Evolutionary conservation across 2,888 invertebrate species (phyloP).

Genomic region (Heliconius cydno): DNA sequence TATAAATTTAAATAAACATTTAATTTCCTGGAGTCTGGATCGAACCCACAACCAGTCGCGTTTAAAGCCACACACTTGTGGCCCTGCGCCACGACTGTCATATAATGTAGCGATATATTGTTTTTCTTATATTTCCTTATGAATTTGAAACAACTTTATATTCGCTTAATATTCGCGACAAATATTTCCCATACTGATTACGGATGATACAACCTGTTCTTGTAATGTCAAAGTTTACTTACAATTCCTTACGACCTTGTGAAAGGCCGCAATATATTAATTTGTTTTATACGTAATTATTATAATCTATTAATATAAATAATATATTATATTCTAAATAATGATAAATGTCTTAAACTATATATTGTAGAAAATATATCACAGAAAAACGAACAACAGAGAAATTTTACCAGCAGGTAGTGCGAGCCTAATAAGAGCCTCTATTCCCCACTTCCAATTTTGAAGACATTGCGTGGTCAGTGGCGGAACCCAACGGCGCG

Average conservation of each 20-base stretch:
- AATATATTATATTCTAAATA: no score
- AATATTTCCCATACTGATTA: conserved; percentile 30
- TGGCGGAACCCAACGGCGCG: no score
- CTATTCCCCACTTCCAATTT: not conserved
- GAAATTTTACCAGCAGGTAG: no score
- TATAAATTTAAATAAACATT: not conserved
- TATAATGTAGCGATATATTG: not conserved
- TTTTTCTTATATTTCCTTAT: not conserved
- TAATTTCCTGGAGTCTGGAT: not conserved
- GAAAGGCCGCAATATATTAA: conserved; percentile 52
- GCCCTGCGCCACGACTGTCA: not conserved
- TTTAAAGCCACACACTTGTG: not conserved
- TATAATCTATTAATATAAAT: no score
- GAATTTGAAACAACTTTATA: not conserved
- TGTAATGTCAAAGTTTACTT: conserved; percentile 72
- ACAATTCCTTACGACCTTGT: conserved; percentile 59
- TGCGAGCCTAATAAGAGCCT: not conserved
- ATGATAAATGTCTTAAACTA: not conserved
- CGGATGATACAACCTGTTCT: conserved; percentile 53
- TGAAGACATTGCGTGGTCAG: no score
- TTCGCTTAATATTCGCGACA: conserved; percentile 8
- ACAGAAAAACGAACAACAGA: no score
- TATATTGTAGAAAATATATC: no score
- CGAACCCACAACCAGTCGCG: not conserved
- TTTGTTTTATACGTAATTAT: conserved; percentile 6